Percentiles rank a stretch among this genome's conserved stretches.
Evolutionary conservation across 2,888 invertebrate species (phyloP).

Genomic region (Alitta virens): DNA sequence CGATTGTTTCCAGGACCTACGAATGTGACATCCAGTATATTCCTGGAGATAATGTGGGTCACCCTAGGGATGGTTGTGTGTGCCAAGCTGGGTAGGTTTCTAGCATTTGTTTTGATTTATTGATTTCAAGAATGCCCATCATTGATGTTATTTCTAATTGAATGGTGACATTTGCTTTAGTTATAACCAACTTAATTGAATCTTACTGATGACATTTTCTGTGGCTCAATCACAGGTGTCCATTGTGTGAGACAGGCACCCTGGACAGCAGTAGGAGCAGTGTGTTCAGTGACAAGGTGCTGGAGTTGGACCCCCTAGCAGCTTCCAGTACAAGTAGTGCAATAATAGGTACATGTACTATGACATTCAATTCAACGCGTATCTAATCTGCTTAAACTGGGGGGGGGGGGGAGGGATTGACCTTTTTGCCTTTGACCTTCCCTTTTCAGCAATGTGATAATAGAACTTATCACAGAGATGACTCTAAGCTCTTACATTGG

Average conservation of each 20-base stretch:
- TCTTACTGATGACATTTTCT: neutral
- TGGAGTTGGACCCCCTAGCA: slow-evolving; percentile 43
- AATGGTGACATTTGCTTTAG: neutral
- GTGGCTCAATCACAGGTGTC: slow-evolving; percentile 4
- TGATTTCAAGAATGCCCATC: neutral
- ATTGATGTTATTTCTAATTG: neutral
- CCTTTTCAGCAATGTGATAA: no score
- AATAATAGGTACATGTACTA: slow-evolving; percentile 28
- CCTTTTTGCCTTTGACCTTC: no score
- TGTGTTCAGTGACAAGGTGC: slow-evolving; percentile 37
- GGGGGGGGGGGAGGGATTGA: no score
- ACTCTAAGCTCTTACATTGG: no score
- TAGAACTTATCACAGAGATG: no score
- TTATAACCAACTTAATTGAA: neutral
- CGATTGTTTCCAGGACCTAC: slow-evolving; percentile 13
- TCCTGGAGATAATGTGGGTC: neutral
- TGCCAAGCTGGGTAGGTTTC: slow-evolving; percentile 40
- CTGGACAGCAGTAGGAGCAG: slow-evolving; percentile 22
- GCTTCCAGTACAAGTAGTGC: slow-evolving; percentile 43
- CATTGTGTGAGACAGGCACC: slow-evolving; percentile 1
- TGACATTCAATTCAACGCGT: no score
- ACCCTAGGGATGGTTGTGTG: slow-evolving; percentile 18
- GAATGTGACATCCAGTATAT: slow-evolving; percentile 18
- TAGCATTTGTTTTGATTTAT: neutral
- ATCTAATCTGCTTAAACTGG: no score